Evolutionary conservation across 2,888 invertebrate genomes (phyloP).

Genomic region (Cheilosia pagana): DNA sequence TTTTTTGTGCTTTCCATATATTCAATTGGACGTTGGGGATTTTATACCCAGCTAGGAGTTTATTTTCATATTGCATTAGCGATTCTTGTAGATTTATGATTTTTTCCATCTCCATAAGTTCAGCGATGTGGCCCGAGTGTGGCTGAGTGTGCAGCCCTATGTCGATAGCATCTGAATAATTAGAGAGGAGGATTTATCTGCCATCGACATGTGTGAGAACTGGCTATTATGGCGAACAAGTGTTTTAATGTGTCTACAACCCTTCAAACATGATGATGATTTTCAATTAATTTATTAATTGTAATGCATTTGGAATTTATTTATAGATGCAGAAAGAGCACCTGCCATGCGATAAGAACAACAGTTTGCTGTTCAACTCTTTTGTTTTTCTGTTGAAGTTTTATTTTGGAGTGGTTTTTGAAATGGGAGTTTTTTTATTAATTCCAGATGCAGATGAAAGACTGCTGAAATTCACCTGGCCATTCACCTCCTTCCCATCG

Average conservation of each 20-base stretch:
- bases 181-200: constrained; percentile 54
- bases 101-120: constrained; percentile 7
- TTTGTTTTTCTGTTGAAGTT: constrained; percentile 2
- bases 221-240: constrained; percentile 50
- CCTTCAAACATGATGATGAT: constrained; percentile 63
- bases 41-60: constrained; percentile 7
- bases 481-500: background rate
- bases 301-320: constrained; percentile 45
- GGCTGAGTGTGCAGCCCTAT: constrained; percentile 10
- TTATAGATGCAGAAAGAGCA: constrained; percentile 21
- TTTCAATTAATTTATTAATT: constrained; percentile 65
- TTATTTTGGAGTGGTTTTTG: no score
- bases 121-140: constrained; percentile 5
- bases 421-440: no score
- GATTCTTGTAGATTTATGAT: constrained; percentile 55
- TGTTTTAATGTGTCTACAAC: constrained; percentile 68
- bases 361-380: constrained; percentile 23
- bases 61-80: constrained; percentile 54
- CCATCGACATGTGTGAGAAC: constrained; percentile 50
- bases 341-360: no score
- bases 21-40: constrained; percentile 52
- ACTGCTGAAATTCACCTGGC: background rate
- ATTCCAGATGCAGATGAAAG: no score
- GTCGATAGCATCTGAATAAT: constrained; percentile 24
- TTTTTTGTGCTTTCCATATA: constrained; percentile 28